Percentiles rank a stretch among this genome's conserved stretches.
phyloP scores from a whole-genome alignment of 2,888 invertebrate genomes.

The Lissonota sp. region DNA sequence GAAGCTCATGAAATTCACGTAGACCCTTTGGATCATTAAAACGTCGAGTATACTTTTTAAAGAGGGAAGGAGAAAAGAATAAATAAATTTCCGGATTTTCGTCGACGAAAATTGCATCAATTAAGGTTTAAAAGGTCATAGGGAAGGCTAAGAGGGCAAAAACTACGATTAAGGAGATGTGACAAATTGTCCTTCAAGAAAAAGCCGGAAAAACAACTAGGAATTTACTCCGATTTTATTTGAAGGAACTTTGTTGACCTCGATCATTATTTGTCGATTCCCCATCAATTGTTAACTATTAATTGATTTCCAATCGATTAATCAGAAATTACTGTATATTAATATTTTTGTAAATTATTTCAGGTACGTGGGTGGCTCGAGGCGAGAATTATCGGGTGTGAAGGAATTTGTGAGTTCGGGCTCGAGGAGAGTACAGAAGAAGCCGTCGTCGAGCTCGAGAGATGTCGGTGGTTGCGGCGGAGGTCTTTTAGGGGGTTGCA shows the following conservation, averaged over 20 bases:
- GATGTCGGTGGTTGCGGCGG: slow-evolving; percentile 74
- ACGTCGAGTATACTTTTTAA: too few species aligned
- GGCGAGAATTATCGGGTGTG: slow-evolving; percentile 79
- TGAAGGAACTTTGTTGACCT: background rate
- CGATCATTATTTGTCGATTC: background rate
- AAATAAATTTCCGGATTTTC: slow-evolving; percentile 43
- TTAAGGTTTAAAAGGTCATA: slow-evolving; percentile 4
- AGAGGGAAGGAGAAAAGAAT: background rate
- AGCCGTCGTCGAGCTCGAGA: slow-evolving; percentile 76
- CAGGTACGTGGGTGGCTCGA: slow-evolving; percentile 78
- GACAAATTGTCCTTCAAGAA: slow-evolving; percentile 18
- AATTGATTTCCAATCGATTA: background rate
- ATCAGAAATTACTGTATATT: slow-evolving; percentile 8
- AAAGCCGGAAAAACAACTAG: slow-evolving; percentile 17
- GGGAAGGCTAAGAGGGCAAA: slow-evolving; percentile 1
- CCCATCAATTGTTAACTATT: background rate
- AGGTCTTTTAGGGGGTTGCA: slow-evolving; percentile 79
- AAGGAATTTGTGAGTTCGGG: slow-evolving; percentile 79
- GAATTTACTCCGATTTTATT: slow-evolving; percentile 16
- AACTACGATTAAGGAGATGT: slow-evolving; percentile 2
- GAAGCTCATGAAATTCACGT: background rate
- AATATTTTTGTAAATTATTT: slow-evolving; percentile 15
- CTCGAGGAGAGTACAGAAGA: slow-evolving; percentile 78
- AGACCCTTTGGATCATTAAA: slow-evolving; percentile 21
- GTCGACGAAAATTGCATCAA: slow-evolving; percentile 41